phyloP scores from a whole-genome alignment of 2,113 vertebrate genomes.

The Naja naja region DNA sequence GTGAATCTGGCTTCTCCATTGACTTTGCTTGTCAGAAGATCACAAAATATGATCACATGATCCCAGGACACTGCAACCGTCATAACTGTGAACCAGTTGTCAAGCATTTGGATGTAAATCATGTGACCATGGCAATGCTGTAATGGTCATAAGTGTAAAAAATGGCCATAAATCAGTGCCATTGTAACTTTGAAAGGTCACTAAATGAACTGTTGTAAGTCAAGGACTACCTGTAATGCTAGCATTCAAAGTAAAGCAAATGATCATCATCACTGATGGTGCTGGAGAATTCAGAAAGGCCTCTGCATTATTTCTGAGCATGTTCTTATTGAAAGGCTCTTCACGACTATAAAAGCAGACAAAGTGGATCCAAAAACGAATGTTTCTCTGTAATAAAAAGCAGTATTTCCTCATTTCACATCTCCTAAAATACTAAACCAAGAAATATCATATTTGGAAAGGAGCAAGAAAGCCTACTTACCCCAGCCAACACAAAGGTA shows the following conservation, averaged over 20 bases:
- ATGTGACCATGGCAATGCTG: not conserved
- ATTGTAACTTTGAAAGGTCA: not conserved
- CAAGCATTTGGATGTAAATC: not conserved
- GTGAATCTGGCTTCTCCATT: too few species aligned
- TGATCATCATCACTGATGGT: not conserved
- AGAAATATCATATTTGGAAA: not conserved
- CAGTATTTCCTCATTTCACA: rapidly evolving
- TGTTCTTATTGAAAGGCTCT: not conserved
- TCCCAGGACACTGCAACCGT: not conserved
- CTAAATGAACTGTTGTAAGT: not conserved
- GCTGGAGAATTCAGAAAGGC: not conserved
- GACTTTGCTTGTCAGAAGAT: too few species aligned
- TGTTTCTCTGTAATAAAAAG: not conserved
- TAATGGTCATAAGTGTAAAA: not conserved
- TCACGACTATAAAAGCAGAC: not conserved
- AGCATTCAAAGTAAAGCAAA: not conserved
- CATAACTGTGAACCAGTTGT: not conserved
- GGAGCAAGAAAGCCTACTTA: slow-evolving; percentile 64
- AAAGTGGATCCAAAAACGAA: not conserved
- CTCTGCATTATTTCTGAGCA: not conserved
- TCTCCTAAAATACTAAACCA: not conserved
- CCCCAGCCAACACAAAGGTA: slow-evolving; percentile 94
- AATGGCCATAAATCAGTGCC: not conserved
- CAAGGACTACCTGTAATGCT: not conserved
- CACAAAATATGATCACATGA: not conserved